phyloP scores from a whole-genome alignment of 2,113 vertebrate genomes.

The Hystrix cristata region DNA sequence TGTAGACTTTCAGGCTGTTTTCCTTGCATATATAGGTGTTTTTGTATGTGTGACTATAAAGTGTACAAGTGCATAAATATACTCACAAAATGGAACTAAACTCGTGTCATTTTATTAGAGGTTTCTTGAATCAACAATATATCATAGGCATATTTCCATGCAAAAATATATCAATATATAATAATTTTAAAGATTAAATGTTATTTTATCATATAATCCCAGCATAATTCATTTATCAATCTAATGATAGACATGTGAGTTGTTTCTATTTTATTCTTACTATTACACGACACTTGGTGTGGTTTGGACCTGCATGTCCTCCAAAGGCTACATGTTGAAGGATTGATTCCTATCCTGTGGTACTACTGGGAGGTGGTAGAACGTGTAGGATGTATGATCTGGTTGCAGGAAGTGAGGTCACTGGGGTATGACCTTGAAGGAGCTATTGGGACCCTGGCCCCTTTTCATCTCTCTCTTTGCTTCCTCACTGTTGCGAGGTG shows the following conservation, averaged over 20 bases:
- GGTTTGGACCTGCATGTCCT: neutral
- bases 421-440: neutral
- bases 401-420: neutral
- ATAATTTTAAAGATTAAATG: neutral
- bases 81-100: neutral
- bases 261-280: neutral
- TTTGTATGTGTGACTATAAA: neutral
- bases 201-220: neutral
- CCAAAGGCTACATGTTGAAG: neutral
- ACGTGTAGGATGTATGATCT: no score
- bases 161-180: neutral
- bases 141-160: neutral
- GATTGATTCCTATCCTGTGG: neutral
- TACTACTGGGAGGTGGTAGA: neutral
- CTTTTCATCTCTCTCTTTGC: neutral
- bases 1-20: neutral
- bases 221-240: neutral
- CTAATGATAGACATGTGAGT: neutral
- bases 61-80: neutral
- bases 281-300: neutral
- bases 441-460: no score
- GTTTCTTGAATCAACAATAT: neutral
- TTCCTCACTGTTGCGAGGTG: neutral
- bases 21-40: neutral
- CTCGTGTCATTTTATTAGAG: neutral